These are phyloP conservation scores for Ceraclea dissimilis DNA, from an alignment of 2,888 invertebrate species.

Conservation along the genomic window DNA sequence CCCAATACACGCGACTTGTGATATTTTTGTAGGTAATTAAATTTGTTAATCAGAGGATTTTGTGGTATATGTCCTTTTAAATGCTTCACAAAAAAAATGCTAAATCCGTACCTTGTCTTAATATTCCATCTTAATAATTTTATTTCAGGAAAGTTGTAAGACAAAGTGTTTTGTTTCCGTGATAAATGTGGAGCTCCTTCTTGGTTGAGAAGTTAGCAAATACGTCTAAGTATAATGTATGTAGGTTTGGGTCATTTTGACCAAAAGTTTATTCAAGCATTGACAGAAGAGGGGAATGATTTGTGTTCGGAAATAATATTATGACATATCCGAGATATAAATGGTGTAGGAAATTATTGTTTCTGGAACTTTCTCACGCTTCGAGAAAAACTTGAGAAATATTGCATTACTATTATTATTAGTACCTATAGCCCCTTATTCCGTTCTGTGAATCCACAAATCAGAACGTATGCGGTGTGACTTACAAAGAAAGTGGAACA, in stretches of 20 bases:
- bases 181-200: neutral
- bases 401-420: neutral
- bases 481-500: too few species aligned
- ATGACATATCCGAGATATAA: slow-evolving; percentile 8
- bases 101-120: too few species aligned
- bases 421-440: too few species aligned
- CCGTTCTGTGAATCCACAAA: too few species aligned
- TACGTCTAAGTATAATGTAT: too few species aligned
- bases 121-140: too few species aligned
- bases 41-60: too few species aligned
- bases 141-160: neutral
- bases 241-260: neutral
- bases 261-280: slow-evolving; percentile 1
- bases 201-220: neutral
- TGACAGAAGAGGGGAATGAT: slow-evolving; percentile 3
- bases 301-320: slow-evolving; percentile 2
- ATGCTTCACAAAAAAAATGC: too few species aligned
- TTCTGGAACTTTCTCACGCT: neutral
- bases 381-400: slow-evolving; percentile 1
- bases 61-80: too few species aligned
- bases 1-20: too few species aligned
- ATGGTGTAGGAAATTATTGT: slow-evolving; percentile 3
- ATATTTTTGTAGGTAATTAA: too few species aligned
- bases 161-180: neutral
- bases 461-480: too few species aligned